These are phyloP conservation scores for Carassius carassius DNA, from an alignment of 2,113 vertebrate genomes.

Conservation along the genomic window DNA sequence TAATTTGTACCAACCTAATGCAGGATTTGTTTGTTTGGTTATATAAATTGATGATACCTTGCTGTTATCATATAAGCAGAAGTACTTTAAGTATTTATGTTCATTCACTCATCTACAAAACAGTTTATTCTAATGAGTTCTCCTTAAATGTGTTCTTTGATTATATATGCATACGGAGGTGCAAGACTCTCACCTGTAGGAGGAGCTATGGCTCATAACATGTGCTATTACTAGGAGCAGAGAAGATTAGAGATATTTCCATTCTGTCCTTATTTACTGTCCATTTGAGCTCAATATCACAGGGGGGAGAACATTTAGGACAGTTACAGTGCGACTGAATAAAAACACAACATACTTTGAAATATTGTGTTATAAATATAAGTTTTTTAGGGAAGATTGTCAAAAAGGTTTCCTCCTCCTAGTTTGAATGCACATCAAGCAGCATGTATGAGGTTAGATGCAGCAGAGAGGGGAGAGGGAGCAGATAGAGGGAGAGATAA, in stretches of 20 bases:
- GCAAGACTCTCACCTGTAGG: constrained; percentile 73
- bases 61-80: neutral
- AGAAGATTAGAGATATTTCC: neutral
- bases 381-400: neutral
- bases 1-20: neutral
- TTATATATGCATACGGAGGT: neutral
- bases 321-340: neutral
- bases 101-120: neutral
- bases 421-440: constrained; percentile 54
- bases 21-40: neutral
- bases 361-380: neutral
- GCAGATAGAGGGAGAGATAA: constrained; percentile 41
- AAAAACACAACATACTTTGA: neutral
- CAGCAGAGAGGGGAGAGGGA: constrained; percentile 62
- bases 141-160: neutral
- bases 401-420: constrained; percentile 25
- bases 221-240: constrained; percentile 33
- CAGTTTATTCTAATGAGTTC: too few species aligned
- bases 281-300: constrained; percentile 42
- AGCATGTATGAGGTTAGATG: constrained; percentile 58
- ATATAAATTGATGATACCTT: neutral
- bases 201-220: constrained; percentile 75
- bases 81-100: neutral
- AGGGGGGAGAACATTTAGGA: constrained; percentile 32
- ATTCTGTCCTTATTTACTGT: constrained; percentile 19